Base-by-base conservation (phyloP, 1,140 invertebrate genomes). In the Heliconius congener region DNA sequence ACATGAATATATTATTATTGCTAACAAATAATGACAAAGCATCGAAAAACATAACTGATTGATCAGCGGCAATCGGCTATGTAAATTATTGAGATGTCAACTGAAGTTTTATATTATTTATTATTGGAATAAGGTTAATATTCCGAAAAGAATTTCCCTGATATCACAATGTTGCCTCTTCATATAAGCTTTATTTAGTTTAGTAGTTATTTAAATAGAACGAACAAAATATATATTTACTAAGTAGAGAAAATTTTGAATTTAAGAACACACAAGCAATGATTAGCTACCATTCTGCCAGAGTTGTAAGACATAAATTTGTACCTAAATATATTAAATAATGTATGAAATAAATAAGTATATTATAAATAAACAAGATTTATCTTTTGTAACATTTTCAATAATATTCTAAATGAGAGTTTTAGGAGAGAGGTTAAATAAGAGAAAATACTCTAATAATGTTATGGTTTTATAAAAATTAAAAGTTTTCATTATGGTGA, bases 111-210 rank as follows among this genome's bases (percentile, higher is more conserved):
- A 37, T 34, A 3, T 34, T 0, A 34, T 0, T 3, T 34, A 3
- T 23, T 23, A 23, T 77, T 71, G 37, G 37, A 55, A 72, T 72
- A 71, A 71, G 42, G 42, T 57, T 55, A 23, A 66, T 77, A 81
- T 74, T 78, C 30, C 30, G 30, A 30, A 30, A 30, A 30, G 4
- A 6, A 2, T 30, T 30, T 30, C 30, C 70, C 55, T 71, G 57
- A 78, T 57, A 39, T 76, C 73, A 77, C 75, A 80, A 80, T 52
- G 75, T 77, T 80, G 81, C 78, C 81, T 82, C 81, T 79, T 75
- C 23, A 23, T 76, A 80, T 73, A 75, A 82, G 81, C 81, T 80
- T 82, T 82, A 82, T 82, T 80, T 82, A 82, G 75, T 82, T 76
- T 81, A 81, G 52, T 81, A 76, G 74, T 76, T 70, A 78, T 78